Conservation (phyloP, 2,888 invertebrate genomes). For the Brenthis ino region DNA sequence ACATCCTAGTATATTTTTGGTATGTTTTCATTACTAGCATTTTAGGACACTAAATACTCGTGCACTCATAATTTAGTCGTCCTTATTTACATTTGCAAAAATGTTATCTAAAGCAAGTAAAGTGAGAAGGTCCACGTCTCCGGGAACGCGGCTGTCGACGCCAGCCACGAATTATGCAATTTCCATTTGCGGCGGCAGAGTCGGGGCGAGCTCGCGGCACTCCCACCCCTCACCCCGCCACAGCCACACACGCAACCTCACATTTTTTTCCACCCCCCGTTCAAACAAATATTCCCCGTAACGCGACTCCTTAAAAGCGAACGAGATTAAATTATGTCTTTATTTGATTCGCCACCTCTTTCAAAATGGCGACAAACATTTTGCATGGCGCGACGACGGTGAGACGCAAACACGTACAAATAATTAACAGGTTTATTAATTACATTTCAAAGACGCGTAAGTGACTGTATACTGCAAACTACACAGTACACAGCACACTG, state of each 20-base stretch:
- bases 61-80: background rate
- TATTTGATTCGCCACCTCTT: slow-evolving; percentile 80
- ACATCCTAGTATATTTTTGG: no score
- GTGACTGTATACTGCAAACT: background rate
- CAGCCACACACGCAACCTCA: slow-evolving; percentile 64
- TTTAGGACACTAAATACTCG: background rate
- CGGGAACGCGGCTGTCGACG: slow-evolving; percentile 25
- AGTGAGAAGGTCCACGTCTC: background rate
- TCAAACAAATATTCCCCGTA: slow-evolving; percentile 60
- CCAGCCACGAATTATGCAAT: slow-evolving; percentile 72
- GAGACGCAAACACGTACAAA: slow-evolving; percentile 30
- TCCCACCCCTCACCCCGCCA: slow-evolving; percentile 46
- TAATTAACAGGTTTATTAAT: slow-evolving; percentile 22
- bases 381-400: slow-evolving; percentile 49
- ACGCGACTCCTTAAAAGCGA: slow-evolving; percentile 52
- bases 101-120: slow-evolving; percentile 3
- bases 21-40: no score
- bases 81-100: slow-evolving; percentile 5
- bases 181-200: slow-evolving; percentile 62
- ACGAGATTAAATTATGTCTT: slow-evolving; percentile 78
- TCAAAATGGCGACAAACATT: slow-evolving; percentile 77
- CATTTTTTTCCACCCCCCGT: slow-evolving; percentile 68
- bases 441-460: background rate
- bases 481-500: background rate
- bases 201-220: slow-evolving; percentile 24